These are phyloP conservation scores for Gasteruption jaculator DNA, from an alignment of 2,888 invertebrate genomes.

Conservation along the genomic window DNA sequence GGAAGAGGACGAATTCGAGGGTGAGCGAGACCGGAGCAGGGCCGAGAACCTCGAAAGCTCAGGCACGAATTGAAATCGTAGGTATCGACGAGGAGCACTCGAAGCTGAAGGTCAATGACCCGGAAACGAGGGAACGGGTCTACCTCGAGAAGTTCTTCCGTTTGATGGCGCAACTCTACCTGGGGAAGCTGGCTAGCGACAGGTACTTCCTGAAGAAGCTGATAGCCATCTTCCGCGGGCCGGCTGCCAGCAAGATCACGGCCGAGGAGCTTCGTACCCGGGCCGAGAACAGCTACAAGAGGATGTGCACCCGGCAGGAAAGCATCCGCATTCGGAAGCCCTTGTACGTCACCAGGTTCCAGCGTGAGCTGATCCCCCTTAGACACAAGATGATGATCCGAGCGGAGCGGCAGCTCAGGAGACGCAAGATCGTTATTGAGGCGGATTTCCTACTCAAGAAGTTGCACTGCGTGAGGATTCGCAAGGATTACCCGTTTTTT, in stretches of 20 bases:
- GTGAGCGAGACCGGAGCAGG: slow-evolving; percentile 20
- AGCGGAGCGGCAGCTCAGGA: slow-evolving; percentile 36
- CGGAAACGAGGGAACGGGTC: slow-evolving; percentile 20
- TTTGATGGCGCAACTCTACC: slow-evolving; percentile 49
- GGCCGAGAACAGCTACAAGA: slow-evolving; percentile 40
- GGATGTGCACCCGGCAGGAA: slow-evolving; percentile 47
- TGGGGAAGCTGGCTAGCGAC: slow-evolving; percentile 50
- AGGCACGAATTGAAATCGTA: slow-evolving; percentile 10
- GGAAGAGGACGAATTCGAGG: slow-evolving; percentile 40
- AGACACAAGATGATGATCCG: slow-evolving; percentile 39
- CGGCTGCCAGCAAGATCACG: slow-evolving; percentile 43
- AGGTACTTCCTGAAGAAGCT: slow-evolving; percentile 49
- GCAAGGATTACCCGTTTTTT: slow-evolving; percentile 32
- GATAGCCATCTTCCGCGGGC: slow-evolving; percentile 35
- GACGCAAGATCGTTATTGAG: slow-evolving; percentile 44
- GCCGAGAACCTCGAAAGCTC: background rate
- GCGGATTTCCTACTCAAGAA: slow-evolving; percentile 46
- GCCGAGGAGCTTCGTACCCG: slow-evolving; percentile 36
- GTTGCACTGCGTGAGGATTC: slow-evolving; percentile 39
- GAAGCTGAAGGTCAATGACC: slow-evolving; percentile 37
- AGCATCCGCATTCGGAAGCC: slow-evolving; percentile 51
- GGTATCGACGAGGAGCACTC: slow-evolving; percentile 38
- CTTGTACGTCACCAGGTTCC: slow-evolving; percentile 50
- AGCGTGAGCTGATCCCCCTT: slow-evolving; percentile 40
- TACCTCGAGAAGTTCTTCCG: slow-evolving; percentile 25